phyloP scores from a whole-genome alignment of 1,140 invertebrate genomes.

The Teleogryllus occipitalis region DNA sequence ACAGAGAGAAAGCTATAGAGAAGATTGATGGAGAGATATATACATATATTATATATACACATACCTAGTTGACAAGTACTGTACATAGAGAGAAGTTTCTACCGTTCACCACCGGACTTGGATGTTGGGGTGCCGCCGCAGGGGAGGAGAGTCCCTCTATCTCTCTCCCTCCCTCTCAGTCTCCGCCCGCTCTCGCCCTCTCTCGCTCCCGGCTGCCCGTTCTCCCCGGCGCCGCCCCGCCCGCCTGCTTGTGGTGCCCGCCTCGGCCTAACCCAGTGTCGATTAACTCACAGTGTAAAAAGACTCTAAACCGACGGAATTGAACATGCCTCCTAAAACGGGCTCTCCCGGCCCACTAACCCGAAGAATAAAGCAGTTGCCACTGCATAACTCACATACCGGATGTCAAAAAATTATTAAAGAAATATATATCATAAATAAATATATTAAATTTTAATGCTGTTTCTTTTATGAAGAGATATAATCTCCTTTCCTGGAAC shows the following conservation, averaged over 20 bases:
- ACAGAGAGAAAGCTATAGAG: slow-evolving; percentile 1
- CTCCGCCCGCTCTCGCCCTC: not conserved
- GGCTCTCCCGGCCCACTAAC: not conserved
- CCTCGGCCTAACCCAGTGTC: not conserved
- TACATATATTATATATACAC: not conserved
- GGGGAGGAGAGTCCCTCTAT: no score
- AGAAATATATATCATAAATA: not conserved
- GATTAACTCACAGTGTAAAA: not conserved
- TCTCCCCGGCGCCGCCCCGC: not conserved
- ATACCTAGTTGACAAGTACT: not conserved
- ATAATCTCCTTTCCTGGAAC: not conserved
- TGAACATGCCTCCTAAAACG: not conserved
- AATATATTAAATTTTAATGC: slow-evolving; percentile 6
- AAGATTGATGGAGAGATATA: not conserved
- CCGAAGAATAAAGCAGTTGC: not conserved
- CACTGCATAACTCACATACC: not conserved
- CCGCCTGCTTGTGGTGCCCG: not conserved
- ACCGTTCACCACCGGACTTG: not conserved
- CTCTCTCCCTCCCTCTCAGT: not conserved
- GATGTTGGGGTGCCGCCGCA: not conserved
- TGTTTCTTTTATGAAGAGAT: not conserved
- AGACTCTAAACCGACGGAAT: slow-evolving; percentile 1
- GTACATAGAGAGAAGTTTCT: not conserved
- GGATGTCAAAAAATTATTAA: not conserved
- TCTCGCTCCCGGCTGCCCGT: not conserved